A percentile compares a stretch with the other conserved stretches of the same genome.
These are phyloP conservation scores for Micrastur ruficollis DNA, from an alignment of 2,797 vertebrate genomes.

Conservation along the genomic window DNA sequence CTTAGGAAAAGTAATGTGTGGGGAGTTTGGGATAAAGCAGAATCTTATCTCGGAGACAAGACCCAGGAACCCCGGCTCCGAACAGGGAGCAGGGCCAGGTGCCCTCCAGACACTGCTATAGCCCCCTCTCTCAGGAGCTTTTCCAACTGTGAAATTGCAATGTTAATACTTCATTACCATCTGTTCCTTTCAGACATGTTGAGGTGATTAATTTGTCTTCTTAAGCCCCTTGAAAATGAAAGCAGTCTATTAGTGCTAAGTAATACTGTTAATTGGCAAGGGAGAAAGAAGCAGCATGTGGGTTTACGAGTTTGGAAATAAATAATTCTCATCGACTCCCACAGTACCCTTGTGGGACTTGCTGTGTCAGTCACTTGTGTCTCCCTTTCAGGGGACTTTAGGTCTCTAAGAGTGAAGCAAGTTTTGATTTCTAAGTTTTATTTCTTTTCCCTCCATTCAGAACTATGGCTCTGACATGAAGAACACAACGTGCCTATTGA, in stretches of 20 bases:
- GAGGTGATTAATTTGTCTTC: slow-evolving; percentile 53
- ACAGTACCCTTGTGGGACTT: neutral
- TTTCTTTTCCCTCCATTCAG: neutral
- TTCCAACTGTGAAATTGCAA: slow-evolving; percentile 28
- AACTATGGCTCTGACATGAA: neutral
- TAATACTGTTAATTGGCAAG: slow-evolving; percentile 40
- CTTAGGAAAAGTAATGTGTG: neutral
- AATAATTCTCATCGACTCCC: neutral
- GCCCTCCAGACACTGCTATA: neutral
- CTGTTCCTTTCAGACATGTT: slow-evolving; percentile 49
- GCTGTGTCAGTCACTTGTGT: rapidly evolving
- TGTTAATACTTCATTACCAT: slow-evolving; percentile 44
- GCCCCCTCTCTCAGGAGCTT: neutral
- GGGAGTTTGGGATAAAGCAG: neutral
- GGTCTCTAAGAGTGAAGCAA: neutral
- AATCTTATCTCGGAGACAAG: neutral
- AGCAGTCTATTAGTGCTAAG: slow-evolving; percentile 47
- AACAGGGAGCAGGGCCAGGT: neutral
- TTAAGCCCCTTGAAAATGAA: slow-evolving; percentile 61
- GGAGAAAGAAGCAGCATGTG: neutral
- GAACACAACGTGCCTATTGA: neutral
- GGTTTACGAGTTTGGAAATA: neutral
- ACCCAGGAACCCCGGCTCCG: neutral
- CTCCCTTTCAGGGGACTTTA: neutral
- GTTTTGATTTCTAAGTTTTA: neutral